phyloP scores from a whole-genome alignment of 2,888 invertebrate species.

The Rhagium mordax region DNA sequence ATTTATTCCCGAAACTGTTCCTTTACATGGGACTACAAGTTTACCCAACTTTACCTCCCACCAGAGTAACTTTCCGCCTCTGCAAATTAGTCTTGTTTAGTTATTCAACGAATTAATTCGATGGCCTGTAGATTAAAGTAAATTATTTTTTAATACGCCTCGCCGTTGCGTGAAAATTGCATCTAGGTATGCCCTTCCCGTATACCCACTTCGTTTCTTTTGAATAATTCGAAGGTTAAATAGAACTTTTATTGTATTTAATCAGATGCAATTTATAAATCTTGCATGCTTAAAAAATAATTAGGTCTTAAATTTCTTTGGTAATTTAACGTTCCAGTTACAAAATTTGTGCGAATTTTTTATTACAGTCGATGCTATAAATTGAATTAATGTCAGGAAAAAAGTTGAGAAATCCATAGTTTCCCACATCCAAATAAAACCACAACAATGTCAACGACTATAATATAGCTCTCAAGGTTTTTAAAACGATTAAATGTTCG shows the following conservation, averaged over 20 bases:
- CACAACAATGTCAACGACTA: background rate
- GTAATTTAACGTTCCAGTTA: background rate
- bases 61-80: background rate
- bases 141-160: slow-evolving; percentile 7
- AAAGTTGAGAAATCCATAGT: background rate
- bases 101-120: background rate
- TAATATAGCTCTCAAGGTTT: background rate
- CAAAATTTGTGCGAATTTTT: background rate
- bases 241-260: background rate
- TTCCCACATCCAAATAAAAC: background rate
- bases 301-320: background rate
- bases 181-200: background rate
- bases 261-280: background rate
- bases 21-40: too few relatives aligned
- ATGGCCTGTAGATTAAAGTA: background rate
- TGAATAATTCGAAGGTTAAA: slow-evolving; percentile 11
- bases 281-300: background rate
- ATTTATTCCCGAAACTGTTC: too few relatives aligned
- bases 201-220: background rate
- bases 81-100: background rate
- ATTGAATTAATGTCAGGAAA: background rate
- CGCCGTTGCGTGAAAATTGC: background rate
- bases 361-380: background rate
- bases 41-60: too few relatives aligned
- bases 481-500: background rate